phyloP scores from a whole-genome alignment of 2,797 vertebrate species.

The Myiotriccus ornatus region DNA sequence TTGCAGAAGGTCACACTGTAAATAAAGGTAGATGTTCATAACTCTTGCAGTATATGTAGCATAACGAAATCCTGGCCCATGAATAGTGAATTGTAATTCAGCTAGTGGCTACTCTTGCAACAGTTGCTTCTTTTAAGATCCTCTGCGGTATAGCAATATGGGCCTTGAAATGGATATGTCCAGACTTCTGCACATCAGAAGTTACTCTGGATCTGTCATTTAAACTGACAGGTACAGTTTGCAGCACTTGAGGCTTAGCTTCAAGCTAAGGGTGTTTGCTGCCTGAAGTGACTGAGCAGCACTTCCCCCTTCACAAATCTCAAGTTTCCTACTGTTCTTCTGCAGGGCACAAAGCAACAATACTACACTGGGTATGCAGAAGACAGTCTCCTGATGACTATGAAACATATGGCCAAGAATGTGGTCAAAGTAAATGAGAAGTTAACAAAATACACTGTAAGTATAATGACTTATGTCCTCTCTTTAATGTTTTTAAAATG shows the following conservation, averaged over 20 bases:
- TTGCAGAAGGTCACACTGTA: not conserved
- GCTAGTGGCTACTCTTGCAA: not conserved
- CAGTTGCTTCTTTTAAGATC: not conserved
- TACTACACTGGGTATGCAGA: slow-evolving; percentile 78
- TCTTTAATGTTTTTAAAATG: not conserved
- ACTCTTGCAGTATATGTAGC: accelerated
- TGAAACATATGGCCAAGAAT: slow-evolving; percentile 82
- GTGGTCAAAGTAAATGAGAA: slow-evolving; percentile 74
- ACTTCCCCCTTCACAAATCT: not conserved
- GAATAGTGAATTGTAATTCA: not conserved
- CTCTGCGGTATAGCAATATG: not conserved
- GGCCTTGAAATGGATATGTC: not conserved
- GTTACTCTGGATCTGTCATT: not conserved
- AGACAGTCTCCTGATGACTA: slow-evolving; percentile 56
- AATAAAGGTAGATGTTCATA: not conserved
- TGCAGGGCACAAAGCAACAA: slow-evolving; percentile 72
- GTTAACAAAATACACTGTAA: slow-evolving; percentile 74
- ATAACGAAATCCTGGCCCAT: not conserved
- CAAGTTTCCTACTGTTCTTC: accelerated
- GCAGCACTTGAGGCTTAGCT: not conserved
- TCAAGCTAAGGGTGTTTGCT: not conserved
- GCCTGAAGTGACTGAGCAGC: not conserved
- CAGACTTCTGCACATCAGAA: not conserved
- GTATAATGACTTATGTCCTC: not conserved
- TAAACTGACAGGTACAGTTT: not conserved